Evolutionary conservation across 1,140 invertebrate species (phyloP).

Genomic region (Meloidogyne hapla): DNA sequence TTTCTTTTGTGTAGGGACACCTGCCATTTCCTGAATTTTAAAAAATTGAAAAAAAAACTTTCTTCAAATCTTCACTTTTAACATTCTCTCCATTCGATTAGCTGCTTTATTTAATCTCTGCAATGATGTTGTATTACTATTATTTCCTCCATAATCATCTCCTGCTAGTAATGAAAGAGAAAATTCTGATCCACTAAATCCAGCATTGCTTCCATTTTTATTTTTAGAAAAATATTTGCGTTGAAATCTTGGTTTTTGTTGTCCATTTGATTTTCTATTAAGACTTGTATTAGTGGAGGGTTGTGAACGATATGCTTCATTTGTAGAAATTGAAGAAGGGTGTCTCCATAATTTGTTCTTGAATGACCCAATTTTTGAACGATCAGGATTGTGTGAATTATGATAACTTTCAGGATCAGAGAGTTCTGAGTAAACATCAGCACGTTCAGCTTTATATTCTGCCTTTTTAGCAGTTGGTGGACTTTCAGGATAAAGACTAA

Average conservation of each 20-base stretch:
- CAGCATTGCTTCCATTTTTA: slow-evolving; percentile 26
- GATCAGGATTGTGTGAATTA: neutral
- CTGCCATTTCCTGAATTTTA: too few relatives aligned
- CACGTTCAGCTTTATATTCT: slow-evolving; percentile 3
- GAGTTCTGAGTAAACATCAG: neutral
- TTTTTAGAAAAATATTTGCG: slow-evolving; percentile 35
- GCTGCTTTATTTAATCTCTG: slow-evolving; percentile 53
- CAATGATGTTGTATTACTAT: slow-evolving; percentile 25
- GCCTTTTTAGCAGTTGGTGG: slow-evolving; percentile 11
- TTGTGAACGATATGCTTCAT: neutral
- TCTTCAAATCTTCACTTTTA: slow-evolving; percentile 27
- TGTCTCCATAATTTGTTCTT: slow-evolving; percentile 5
- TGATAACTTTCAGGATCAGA: neutral
- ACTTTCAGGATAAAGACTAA: slow-evolving; percentile 28
- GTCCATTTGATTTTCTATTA: slow-evolving; percentile 33
- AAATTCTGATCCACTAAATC: slow-evolving; percentile 38
- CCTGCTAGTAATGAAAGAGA: slow-evolving; percentile 32
- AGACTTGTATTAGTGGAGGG: neutral
- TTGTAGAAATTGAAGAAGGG: neutral
- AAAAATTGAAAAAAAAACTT: too few relatives aligned
- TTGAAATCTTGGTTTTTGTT: slow-evolving; percentile 32
- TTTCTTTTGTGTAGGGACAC: neutral
- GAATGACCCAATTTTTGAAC: neutral
- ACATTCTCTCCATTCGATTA: slow-evolving; percentile 54
- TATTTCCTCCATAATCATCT: neutral